Conservation (phyloP, 2,797 vertebrate genomes). For the Danio aesculapii region DNA sequence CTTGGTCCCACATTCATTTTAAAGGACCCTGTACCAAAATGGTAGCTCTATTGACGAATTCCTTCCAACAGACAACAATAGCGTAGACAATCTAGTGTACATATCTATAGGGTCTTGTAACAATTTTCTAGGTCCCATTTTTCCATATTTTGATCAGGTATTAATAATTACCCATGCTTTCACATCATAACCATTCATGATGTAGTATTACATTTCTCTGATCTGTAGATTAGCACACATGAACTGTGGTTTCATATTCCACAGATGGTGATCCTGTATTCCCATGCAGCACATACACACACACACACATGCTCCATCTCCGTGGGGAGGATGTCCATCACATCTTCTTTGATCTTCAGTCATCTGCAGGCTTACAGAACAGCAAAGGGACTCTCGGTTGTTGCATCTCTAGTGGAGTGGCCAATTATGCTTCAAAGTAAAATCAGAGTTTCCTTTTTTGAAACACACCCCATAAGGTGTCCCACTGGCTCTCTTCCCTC, state of each 20-base stretch:
- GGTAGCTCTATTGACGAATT: no score
- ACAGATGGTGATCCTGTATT: constrained; percentile 21
- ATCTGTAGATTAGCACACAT: constrained; percentile 1
- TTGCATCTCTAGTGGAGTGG: constrained; percentile 45
- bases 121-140: no score
- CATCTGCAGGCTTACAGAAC: constrained; percentile 30
- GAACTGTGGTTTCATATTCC: background rate
- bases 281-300: constrained; percentile 14
- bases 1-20: no score
- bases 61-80: no score
- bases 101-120: no score
- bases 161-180: constrained; percentile 4
- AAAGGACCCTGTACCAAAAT: no score
- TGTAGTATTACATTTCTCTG: background rate
- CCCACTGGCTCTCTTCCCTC: constrained; percentile 27
- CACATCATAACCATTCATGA: background rate
- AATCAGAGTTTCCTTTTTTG: constrained; percentile 34
- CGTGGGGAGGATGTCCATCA: constrained; percentile 28
- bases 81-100: no score
- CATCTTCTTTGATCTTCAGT: constrained; percentile 46
- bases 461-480: constrained; percentile 46
- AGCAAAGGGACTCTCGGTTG: constrained; percentile 44
- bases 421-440: constrained; percentile 60
- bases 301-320: background rate
- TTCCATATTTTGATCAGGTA: background rate